Evolutionary conservation across 2,888 invertebrate genomes (phyloP).

Genomic region (Pilophorus perplexus): DNA sequence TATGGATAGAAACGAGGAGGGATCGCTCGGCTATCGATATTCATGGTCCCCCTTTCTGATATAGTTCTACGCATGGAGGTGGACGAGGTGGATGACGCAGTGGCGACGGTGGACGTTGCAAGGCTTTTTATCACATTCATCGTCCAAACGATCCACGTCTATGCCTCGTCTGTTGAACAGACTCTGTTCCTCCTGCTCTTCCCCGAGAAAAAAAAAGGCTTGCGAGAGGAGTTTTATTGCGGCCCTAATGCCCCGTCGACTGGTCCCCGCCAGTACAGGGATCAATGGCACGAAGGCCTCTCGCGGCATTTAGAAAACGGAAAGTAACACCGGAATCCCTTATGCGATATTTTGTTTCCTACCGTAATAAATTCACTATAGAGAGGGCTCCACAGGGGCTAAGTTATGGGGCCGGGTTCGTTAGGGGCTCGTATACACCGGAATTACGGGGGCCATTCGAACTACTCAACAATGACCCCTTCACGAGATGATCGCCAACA

Average conservation of each 20-base stretch:
- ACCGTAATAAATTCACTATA: neutral
- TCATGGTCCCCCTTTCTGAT: constrained; percentile 1
- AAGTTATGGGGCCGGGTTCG: neutral
- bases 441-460: neutral
- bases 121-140: no score
- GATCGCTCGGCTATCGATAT: constrained; percentile 5
- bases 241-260: neutral
- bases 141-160: no score
- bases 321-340: constrained; percentile 10
- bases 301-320: neutral
- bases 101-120: no score
- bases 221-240: neutral
- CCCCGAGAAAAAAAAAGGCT: constrained; percentile 2
- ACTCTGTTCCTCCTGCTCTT: no score
- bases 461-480: no score
- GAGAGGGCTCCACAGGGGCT: neutral
- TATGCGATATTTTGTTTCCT: constrained; percentile 12
- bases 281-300: neutral
- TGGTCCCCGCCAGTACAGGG: neutral
- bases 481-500: no score
- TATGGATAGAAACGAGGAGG: constrained; percentile 6
- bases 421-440: neutral
- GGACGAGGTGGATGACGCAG: no score
- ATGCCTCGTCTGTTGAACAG: no score
- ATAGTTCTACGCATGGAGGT: no score